Conservation (phyloP, 2,888 invertebrate genomes). For the Apodemia hepburni region DNA sequence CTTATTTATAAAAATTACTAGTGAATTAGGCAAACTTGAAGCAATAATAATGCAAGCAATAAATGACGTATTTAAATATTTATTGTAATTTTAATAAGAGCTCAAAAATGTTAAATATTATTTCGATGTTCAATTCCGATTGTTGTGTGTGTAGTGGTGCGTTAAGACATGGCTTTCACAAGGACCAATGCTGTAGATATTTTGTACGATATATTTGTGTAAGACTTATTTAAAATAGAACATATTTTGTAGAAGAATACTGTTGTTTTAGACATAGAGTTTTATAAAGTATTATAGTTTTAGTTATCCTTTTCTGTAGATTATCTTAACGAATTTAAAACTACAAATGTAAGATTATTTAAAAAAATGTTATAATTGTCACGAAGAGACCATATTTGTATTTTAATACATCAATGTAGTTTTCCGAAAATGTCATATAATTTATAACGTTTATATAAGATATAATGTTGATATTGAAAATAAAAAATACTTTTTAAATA, state of each 20-base stretch:
- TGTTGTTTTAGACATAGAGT: constrained; percentile 31
- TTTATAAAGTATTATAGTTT: constrained; percentile 60
- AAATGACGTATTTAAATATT: no score
- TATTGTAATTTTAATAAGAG: no score
- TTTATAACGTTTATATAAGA: constrained; percentile 7
- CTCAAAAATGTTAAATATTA: no score
- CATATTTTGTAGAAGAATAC: constrained; percentile 15
- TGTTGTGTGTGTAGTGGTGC: constrained; percentile 15
- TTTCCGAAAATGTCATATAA: constrained; percentile 16
- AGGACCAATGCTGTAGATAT: constrained; percentile 50
- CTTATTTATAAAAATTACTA: no score
- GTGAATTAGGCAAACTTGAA: no score
- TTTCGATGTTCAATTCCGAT: neutral
- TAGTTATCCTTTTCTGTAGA: constrained; percentile 47
- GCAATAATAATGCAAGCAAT: no score
- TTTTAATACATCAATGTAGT: neutral
- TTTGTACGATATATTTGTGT: constrained; percentile 55
- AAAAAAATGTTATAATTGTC: neutral
- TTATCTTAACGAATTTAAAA: constrained; percentile 65
- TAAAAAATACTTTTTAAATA: constrained; percentile 20
- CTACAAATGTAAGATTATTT: constrained; percentile 12
- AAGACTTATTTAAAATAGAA: constrained; percentile 20
- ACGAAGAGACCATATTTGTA: neutral
- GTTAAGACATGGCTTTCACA: constrained; percentile 42
- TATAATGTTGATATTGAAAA: constrained; percentile 15